Conservation (phyloP, 2,113 vertebrate species). For the Caranx melampygus region DNA sequence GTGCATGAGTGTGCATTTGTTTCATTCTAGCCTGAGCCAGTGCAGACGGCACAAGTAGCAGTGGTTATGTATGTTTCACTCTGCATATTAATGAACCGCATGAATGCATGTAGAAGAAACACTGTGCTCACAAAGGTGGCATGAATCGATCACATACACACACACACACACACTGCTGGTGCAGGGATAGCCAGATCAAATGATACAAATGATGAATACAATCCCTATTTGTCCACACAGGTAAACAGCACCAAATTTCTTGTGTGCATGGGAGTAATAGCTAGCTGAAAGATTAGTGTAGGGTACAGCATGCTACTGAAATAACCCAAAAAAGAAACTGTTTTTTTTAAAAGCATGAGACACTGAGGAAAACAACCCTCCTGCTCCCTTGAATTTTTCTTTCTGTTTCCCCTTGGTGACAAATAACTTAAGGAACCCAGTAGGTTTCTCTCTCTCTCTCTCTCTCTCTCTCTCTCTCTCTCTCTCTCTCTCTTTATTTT, state of each 20-base stretch:
- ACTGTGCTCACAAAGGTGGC: not conserved
- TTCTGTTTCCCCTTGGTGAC: constrained; percentile 35
- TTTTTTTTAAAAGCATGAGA: constrained; percentile 18
- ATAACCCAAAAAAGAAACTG: constrained; percentile 3
- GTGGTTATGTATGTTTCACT: not conserved
- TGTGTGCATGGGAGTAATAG: constrained; percentile 4
- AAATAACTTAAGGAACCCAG: constrained; percentile 35
- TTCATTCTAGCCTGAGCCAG: not conserved
- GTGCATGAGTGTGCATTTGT: too few species aligned
- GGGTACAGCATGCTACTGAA: constrained; percentile 19
- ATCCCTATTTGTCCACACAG: not conserved
- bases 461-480: not conserved
- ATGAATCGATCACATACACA: constrained; percentile 2
- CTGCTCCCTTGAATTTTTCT: constrained; percentile 15
- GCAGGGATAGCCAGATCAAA: not conserved
- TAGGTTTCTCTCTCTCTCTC: constrained; percentile 8
- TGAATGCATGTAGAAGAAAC: not conserved
- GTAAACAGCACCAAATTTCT: constrained; percentile 21
- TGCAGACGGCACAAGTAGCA: not conserved
- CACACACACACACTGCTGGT: not conserved
- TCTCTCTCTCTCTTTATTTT: not conserved
- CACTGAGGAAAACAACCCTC: constrained; percentile 1
- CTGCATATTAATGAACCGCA: too few species aligned
- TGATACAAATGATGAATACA: not conserved
- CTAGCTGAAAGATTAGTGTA: constrained; percentile 2